Conservation (phyloP, 1,140 invertebrate genomes). For the Rhyacophila brunnea region DNA sequence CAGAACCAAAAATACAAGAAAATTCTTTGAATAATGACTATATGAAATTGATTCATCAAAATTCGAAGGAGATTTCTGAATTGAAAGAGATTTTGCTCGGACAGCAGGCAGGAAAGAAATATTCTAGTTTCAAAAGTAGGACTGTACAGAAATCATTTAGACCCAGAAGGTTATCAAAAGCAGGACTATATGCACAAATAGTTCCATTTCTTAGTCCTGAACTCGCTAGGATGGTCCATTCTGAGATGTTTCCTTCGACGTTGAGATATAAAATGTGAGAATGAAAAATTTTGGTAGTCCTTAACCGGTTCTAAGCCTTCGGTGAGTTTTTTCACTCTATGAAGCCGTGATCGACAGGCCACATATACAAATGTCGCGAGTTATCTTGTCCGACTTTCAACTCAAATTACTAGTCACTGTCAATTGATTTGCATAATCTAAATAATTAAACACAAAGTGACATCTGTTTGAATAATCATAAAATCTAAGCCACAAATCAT, state of each 20-base stretch:
- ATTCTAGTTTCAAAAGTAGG: background rate
- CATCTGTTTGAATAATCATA: no score
- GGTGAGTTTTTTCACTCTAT: no score
- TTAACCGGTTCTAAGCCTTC: no score
- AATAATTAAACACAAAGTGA: no score
- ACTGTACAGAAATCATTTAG: background rate
- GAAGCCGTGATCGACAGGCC: no score
- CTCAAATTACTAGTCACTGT: no score
- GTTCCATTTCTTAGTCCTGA: conserved; percentile 30
- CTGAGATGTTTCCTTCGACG: conserved; percentile 31
- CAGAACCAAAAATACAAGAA: background rate
- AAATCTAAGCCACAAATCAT: no score
- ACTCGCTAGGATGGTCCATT: conserved; percentile 21
- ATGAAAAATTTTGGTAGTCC: no score
- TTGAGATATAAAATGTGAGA: background rate
- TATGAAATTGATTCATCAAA: conserved; percentile 21
- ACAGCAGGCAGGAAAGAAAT: conserved; percentile 4
- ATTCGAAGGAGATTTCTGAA: conserved; percentile 27
- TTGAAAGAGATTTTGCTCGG: conserved; percentile 20
- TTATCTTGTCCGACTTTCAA: no score
- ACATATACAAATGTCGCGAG: no score
- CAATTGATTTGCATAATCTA: no score
- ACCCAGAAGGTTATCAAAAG: conserved; percentile 22
- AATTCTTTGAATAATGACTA: conserved; percentile 5
- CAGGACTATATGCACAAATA: conserved; percentile 27